A percentile compares a stretch with the other conserved stretches of the same genome.
Evolutionary conservation across 2,113 vertebrate species (phyloP).

Genomic region (Parus major): DNA sequence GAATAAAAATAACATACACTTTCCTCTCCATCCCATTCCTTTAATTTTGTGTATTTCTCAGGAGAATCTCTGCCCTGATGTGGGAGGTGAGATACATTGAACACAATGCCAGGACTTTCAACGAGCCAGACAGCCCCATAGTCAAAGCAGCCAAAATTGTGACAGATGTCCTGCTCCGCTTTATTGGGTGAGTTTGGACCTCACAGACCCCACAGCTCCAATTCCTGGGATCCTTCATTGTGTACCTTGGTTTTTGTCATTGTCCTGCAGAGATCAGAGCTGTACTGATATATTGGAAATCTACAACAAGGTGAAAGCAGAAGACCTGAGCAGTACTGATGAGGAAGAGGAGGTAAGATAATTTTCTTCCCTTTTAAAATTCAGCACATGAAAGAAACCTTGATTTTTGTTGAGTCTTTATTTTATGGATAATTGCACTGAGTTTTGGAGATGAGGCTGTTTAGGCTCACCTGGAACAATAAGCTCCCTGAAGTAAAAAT

Average conservation of each 20-base stretch:
- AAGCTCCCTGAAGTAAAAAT: background rate
- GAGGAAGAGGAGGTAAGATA: constrained; percentile 80
- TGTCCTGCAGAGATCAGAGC: constrained; percentile 88
- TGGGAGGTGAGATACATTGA: constrained; percentile 99
- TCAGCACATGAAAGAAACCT: background rate
- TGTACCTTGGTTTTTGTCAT: background rate
- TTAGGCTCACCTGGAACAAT: background rate
- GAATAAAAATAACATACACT: background rate
- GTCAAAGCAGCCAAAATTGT: constrained; percentile 95
- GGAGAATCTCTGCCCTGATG: constrained; percentile 97
- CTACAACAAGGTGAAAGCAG: constrained; percentile 87
- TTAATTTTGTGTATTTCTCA: background rate
- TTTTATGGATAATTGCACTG: background rate
- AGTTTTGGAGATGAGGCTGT: background rate
- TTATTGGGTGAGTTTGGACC: constrained; percentile 84
- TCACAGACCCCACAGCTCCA: background rate
- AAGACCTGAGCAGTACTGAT: constrained; percentile 86
- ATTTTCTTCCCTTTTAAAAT: background rate
- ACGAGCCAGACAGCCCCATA: constrained; percentile 95
- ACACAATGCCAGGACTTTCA: constrained; percentile 97
- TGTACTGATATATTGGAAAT: constrained; percentile 91
- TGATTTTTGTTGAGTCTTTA: background rate
- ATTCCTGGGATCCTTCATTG: background rate
- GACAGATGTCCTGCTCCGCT: constrained; percentile 92
- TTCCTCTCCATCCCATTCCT: background rate